Evolutionary conservation across 2,888 invertebrate genomes (phyloP).

Genomic region (Serrognathus titanus): DNA sequence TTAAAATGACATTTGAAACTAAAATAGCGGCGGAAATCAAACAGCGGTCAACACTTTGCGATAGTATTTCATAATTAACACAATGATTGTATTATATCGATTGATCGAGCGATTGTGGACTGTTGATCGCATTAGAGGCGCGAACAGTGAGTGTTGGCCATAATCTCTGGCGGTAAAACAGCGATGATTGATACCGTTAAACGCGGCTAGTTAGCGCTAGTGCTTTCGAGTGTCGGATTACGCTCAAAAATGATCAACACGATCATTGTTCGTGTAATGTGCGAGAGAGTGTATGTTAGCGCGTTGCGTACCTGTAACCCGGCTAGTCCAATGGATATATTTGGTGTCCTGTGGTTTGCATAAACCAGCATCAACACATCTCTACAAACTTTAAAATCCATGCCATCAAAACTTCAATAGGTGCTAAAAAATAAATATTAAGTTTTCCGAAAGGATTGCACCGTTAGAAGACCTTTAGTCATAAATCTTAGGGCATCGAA

Average conservation of each 20-base stretch:
- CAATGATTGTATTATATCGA: constrained; percentile 46
- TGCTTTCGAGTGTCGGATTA: constrained; percentile 28
- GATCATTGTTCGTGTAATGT: constrained; percentile 21
- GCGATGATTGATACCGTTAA: constrained; percentile 42
- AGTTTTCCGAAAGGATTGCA: too few species aligned
- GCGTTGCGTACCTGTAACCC: constrained; percentile 8
- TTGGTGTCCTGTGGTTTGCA: constrained; percentile 1
- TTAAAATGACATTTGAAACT: constrained; percentile 43
- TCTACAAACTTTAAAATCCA: too few species aligned
- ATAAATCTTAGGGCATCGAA: too few species aligned
- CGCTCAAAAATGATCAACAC: constrained; percentile 28
- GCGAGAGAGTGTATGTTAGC: constrained; percentile 11
- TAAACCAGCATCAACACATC: neutral
- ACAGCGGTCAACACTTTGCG: constrained; percentile 46
- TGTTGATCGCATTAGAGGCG: constrained; percentile 41
- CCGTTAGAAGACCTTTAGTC: too few species aligned
- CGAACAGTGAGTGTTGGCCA: constrained; percentile 31
- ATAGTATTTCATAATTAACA: constrained; percentile 47
- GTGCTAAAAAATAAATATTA: too few species aligned
- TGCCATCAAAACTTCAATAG: too few species aligned
- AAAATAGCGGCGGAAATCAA: constrained; percentile 45
- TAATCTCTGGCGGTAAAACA: constrained; percentile 42
- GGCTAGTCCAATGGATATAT: constrained; percentile 6
- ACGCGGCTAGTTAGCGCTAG: constrained; percentile 34
- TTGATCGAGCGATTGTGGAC: constrained; percentile 38